A percentile compares a stretch with the other conserved stretches of the same genome.
Conservation (phyloP, 2,888 invertebrate species). For the Pocota personata region DNA sequence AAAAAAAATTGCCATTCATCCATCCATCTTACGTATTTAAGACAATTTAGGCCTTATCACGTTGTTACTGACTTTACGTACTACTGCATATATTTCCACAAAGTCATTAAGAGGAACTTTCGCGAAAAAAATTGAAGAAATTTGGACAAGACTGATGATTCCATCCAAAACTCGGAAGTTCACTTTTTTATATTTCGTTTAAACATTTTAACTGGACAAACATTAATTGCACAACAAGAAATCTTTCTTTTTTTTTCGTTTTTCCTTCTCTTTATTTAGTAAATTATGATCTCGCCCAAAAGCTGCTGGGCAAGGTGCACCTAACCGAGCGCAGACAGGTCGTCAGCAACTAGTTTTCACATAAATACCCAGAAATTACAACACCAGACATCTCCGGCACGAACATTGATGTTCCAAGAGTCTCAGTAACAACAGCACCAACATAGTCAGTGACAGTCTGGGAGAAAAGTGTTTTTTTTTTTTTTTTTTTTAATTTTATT, state of each 20-base stretch:
- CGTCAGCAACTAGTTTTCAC: conserved; percentile 69
- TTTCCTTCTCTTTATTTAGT: background rate
- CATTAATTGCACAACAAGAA: conserved; percentile 58
- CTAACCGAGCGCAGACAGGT: conserved; percentile 53
- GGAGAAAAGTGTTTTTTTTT: conserved; percentile 49
- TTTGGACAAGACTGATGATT: conserved; percentile 42
- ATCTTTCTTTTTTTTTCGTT: background rate
- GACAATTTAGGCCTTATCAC: background rate
- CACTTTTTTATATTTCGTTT: conserved; percentile 3
- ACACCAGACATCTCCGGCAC: conserved; percentile 45
- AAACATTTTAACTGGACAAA: conserved; percentile 39
- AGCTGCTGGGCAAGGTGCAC: conserved; percentile 59
- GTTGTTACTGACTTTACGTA: background rate
- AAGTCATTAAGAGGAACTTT: conserved; percentile 30
- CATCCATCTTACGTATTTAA: conserved; percentile 1
- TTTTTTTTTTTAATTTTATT: conserved; percentile 34
- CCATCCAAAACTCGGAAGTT: conserved; percentile 55
- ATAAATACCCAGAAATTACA: conserved; percentile 60
- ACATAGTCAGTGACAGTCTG: conserved; percentile 48
- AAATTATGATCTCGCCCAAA: conserved; percentile 39
- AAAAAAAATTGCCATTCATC: background rate
- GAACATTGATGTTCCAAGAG: conserved; percentile 10
- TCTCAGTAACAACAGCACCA: conserved; percentile 20
- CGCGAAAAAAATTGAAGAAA: conserved; percentile 21
- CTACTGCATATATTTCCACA: background rate